Base-by-base conservation (phyloP, 2,113 vertebrate species). In the Lepisosteus osseus region DNA sequence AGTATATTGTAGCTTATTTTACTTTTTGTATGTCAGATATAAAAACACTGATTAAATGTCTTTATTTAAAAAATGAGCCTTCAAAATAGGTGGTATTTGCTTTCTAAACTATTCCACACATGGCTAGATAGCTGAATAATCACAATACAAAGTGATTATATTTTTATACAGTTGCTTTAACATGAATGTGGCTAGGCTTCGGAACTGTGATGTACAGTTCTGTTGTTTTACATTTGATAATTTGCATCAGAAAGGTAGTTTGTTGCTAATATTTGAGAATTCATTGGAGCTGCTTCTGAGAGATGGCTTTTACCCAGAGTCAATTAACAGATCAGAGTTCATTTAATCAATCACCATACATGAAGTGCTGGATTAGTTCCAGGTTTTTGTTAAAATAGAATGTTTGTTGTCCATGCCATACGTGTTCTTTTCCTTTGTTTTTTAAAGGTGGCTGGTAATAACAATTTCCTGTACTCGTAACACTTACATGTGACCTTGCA, bases 281-380 rank as follows among this genome's bases (percentile, higher is more conserved):
- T 72, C 70, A 40, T 3, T 13, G 44, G 54, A 41, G 29, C 70
- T 54, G 70, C n/a, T 5, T 54, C 15, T 3, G 56, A 76, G 71
- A 82, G 80, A 80, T 79, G 81, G 71, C 71, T 73, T 77, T 74
- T 73, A 76, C 83, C 82, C 80, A 86, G 81, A 88, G 86, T 86
- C 86, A 87, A 87, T 88, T 86, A 77, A 74, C 77, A 80, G 82
- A 82, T 83, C 75, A 1, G 84, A 86, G 88, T 87, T 87, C 78
- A 87, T 88, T 90, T 86, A 85, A 87, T 87, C 82, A 85, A 83
- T 88, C 86, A 84, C 79, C 78, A 79, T 78, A 81, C 85, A 82
- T 78, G 74, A 65, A 70, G 70, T 69, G 66, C 70, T 84, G 86
- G 82, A 77, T 72, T 41, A 12, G 41, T 17, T 80, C 87, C 86